phyloP scores from a whole-genome alignment of 2,888 invertebrate genomes.

The Sarcophaga subvicina region DNA sequence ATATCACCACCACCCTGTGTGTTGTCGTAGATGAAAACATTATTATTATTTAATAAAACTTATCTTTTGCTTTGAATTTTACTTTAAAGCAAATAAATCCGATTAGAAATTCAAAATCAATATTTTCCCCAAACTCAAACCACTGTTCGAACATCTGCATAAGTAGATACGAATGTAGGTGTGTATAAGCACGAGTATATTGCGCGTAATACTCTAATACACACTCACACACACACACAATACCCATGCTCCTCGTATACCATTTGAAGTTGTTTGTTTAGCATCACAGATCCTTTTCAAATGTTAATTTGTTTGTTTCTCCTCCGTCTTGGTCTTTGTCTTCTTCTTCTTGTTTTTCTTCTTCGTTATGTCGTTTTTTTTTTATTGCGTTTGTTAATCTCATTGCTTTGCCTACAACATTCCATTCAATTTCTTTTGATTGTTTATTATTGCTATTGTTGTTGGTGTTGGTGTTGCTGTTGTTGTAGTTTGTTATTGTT shows the following conservation, averaged over 20 bases:
- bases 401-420: constrained; percentile 37
- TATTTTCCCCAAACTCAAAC: no score
- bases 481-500: constrained; percentile 1
- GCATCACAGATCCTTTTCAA: constrained; percentile 5
- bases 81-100: no score
- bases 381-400: neutral
- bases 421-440: constrained; percentile 27
- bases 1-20: no score
- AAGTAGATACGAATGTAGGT: neutral
- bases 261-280: neutral
- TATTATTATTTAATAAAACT: no score
- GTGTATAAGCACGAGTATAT: neutral
- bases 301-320: constrained; percentile 37
- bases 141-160: no score
- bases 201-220: neutral
- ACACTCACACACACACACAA: neutral
- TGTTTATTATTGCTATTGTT: constrained; percentile 32
- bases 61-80: no score
- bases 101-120: no score
- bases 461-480: no score
- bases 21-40: no score
- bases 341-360: no score
- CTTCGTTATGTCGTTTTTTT: no score
- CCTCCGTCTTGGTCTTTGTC: neutral
- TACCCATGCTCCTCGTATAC: neutral